These are phyloP conservation scores for Furcifer pardalis DNA, from an alignment of 2,797 vertebrate genomes.

Conservation along the genomic window DNA sequence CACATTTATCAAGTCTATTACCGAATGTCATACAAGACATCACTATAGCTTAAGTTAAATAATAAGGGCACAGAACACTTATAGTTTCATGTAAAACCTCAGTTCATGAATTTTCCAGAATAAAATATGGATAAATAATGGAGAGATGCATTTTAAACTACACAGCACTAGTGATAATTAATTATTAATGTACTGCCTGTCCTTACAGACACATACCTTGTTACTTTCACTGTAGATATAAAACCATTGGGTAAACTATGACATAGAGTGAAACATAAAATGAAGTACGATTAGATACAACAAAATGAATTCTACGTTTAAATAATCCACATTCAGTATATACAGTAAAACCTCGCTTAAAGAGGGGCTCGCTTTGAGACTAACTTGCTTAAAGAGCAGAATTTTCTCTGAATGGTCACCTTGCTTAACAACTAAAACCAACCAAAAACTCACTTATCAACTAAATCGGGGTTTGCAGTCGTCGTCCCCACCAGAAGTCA, in stretches of 20 bases:
- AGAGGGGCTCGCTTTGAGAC: no score
- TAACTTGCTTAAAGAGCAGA: no score
- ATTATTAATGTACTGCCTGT: not conserved
- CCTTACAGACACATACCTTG: not conserved
- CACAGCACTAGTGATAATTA: not conserved
- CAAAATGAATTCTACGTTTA: not conserved
- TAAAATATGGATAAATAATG: not conserved
- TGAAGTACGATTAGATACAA: not conserved
- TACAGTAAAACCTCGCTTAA: no score
- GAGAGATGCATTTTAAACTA: not conserved
- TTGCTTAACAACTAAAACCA: no score
- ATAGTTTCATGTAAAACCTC: not conserved
- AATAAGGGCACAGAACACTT: constrained; percentile 54
- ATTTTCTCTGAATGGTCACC: no score
- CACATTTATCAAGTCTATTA: constrained; percentile 56
- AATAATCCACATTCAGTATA: not conserved
- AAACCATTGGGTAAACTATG: not conserved
- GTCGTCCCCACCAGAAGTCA: no score
- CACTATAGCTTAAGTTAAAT: constrained; percentile 42
- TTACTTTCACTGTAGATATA: not conserved
- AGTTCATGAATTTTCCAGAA: not conserved
- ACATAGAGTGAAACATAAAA: not conserved
- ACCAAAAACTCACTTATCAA: no score
- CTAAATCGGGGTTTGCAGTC: no score
- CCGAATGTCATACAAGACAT: constrained; percentile 20